phyloP scores from a whole-genome alignment of 2,113 vertebrate genomes.

The Riparia riparia region DNA sequence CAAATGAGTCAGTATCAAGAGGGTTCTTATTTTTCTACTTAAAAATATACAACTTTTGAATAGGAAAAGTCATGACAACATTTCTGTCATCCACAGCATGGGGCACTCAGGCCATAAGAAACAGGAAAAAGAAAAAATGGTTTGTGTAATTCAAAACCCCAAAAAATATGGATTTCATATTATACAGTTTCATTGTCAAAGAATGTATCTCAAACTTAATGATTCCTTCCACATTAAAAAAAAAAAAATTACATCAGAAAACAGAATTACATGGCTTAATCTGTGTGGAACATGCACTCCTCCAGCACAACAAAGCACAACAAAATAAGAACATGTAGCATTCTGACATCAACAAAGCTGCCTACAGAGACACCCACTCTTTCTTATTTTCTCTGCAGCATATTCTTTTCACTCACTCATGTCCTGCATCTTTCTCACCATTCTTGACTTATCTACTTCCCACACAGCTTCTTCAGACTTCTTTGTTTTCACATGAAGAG shows the following conservation, averaged over 20 bases:
- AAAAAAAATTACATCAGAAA: not conserved
- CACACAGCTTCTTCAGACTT: not conserved
- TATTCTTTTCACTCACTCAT: constrained; percentile 1
- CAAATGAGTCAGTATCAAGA: not conserved
- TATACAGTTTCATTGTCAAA: not conserved
- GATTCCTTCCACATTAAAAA: not conserved
- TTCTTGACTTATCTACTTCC: not conserved
- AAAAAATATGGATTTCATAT: not conserved
- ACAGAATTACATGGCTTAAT: not conserved
- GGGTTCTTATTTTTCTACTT: not conserved
- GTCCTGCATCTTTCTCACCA: not conserved
- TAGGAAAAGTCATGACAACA: not conserved
- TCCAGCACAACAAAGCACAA: not conserved
- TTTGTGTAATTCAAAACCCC: not conserved
- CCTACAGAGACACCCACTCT: constrained; percentile 26
- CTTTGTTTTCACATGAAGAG: not conserved
- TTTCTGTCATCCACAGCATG: not conserved
- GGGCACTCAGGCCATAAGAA: not conserved
- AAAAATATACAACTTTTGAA: not conserved
- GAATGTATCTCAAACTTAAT: not conserved
- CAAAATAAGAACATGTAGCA: constrained; percentile 47
- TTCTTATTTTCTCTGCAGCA: constrained; percentile 23
- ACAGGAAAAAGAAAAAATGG: not conserved
- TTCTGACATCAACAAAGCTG: constrained; percentile 46
- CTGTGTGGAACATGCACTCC: constrained; percentile 8